Base-by-base conservation (phyloP, 1,140 invertebrate species). In the Drosophila sturtevanti region DNA sequence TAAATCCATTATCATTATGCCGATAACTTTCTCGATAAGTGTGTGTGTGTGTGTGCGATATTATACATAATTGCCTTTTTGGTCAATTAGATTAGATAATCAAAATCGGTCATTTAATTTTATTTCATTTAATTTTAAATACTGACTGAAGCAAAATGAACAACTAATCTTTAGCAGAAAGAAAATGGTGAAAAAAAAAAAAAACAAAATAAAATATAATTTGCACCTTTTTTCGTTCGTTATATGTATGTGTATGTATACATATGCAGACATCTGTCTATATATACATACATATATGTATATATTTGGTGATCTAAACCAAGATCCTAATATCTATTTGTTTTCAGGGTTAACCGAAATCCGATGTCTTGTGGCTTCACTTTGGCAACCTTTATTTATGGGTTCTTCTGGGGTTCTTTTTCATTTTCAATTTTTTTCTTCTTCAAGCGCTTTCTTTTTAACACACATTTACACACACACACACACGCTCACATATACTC, bases 61-160 rank as follows among this genome's bases (percentile, higher is more conserved):
- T 18, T 48, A 21, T n/a, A n/a, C n/a, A n/a, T 48, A 48, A 48
- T 48, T 48, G 41, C 41, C 41, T 48, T 16, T 16, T 48, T 48
- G 21, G 41, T 48, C 41, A 48, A 48, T 48, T 48, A 44, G 41
- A 48, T 48, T 48, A 48, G 41, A 48, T 48, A 48, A 48, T 48
- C 41, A 48, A 48, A 48, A 48, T 48, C 41, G 41, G 16, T 48
- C 41, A 48, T 48, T 48, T 48, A 16, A 21, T 48, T 48, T 48
- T 9, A 48, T 48, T 48, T 48, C 16, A 44, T 44, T 44, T 44
- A 18, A 48, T 9, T 48, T 16, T 1, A 48, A 48, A 38, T n/a
- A 38, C 37, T n/a, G 9, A 44, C 16, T 16, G 16, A 44, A 44
- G 14, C n/a, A 14, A 44, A 44, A 44, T 44, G 41, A 14, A 44